These are phyloP conservation scores for Misgurnus mizolepis DNA, from an alignment of 2,113 vertebrate species.

Conservation along the genomic window DNA sequence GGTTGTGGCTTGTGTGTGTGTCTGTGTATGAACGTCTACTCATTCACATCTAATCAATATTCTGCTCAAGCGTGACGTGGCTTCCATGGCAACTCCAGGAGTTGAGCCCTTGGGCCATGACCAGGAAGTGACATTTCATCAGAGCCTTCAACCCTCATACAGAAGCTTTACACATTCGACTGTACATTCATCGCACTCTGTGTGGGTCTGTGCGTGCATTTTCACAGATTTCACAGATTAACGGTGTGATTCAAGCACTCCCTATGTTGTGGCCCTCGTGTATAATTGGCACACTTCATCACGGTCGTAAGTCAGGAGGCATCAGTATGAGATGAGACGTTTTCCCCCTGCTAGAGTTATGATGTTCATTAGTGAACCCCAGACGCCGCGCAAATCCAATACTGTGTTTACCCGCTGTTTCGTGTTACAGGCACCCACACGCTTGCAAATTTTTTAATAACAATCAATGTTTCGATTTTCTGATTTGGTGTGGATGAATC, in stretches of 20 bases:
- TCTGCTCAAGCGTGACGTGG: conserved; percentile 69
- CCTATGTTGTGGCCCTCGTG: conserved; percentile 73
- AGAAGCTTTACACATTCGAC: not conserved
- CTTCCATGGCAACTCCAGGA: conserved; percentile 67
- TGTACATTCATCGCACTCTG: not conserved
- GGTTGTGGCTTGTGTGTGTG: not conserved
- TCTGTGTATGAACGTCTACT: conserved; percentile 56
- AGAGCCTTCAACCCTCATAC: not conserved
- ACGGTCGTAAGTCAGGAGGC: conserved; percentile 43
- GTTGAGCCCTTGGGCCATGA: not conserved
- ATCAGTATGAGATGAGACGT: conserved; percentile 18
- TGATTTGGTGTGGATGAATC: not conserved
- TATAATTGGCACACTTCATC: conserved; percentile 74
- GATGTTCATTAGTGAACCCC: conserved; percentile 35
- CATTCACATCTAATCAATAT: conserved; percentile 71
- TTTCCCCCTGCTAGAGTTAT: conserved; percentile 21
- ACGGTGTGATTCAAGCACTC: conserved; percentile 67
- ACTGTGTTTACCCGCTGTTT: conserved; percentile 4
- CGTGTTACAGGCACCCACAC: not conserved
- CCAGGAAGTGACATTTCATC: conserved; percentile 36
- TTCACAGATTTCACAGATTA: conserved; percentile 68
- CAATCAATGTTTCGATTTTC: not conserved
- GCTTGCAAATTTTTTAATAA: conserved; percentile 1
- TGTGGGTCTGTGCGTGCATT: not conserved
- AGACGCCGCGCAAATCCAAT: conserved; percentile 15